A percentile compares a stretch with the other conserved stretches of the same genome.
Evolutionary conservation across 2,797 vertebrate species (phyloP).

Genomic region (Bufotes viridis): DNA sequence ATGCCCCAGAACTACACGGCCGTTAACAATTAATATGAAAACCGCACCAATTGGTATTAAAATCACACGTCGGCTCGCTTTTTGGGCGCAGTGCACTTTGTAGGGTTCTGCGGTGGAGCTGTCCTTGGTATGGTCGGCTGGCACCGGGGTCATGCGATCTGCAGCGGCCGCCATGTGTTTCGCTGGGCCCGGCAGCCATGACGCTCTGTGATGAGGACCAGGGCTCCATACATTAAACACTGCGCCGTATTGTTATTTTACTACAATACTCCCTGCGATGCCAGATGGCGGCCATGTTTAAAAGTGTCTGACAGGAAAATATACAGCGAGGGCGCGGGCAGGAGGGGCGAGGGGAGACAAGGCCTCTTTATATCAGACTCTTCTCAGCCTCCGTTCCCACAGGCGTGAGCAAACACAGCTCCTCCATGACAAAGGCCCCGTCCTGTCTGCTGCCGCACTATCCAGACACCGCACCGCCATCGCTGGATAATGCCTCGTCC

Average conservation of each 20-base stretch:
- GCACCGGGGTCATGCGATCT: neutral
- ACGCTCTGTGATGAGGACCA: neutral
- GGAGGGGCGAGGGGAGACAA: slow-evolving; percentile 19
- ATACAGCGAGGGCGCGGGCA: slow-evolving; percentile 35
- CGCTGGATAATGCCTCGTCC: neutral
- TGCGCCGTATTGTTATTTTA: slow-evolving; percentile 4
- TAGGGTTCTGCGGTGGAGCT: neutral
- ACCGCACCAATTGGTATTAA: too few species aligned
- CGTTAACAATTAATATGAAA: too few species aligned
- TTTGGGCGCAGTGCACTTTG: too few species aligned
- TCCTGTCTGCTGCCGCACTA: slow-evolving; percentile 30
- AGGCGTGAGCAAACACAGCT: slow-evolving; percentile 56
- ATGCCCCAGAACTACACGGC: too few species aligned
- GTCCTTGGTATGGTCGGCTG: neutral
- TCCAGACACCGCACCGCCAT: slow-evolving; percentile 31
- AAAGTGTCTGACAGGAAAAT: slow-evolving; percentile 49
- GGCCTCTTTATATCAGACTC: slow-evolving; percentile 38
- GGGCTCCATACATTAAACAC: slow-evolving; percentile 30
- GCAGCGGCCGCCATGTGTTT: neutral
- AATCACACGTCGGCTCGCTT: too few species aligned
- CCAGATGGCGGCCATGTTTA: slow-evolving; percentile 55
- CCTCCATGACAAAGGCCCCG: slow-evolving; percentile 37
- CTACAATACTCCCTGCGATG: slow-evolving; percentile 9
- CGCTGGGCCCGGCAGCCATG: neutral
- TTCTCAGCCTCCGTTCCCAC: slow-evolving; percentile 54